These are phyloP conservation scores for Lophius americanus DNA, from an alignment of 2,797 vertebrate species.

Conservation along the genomic window DNA sequence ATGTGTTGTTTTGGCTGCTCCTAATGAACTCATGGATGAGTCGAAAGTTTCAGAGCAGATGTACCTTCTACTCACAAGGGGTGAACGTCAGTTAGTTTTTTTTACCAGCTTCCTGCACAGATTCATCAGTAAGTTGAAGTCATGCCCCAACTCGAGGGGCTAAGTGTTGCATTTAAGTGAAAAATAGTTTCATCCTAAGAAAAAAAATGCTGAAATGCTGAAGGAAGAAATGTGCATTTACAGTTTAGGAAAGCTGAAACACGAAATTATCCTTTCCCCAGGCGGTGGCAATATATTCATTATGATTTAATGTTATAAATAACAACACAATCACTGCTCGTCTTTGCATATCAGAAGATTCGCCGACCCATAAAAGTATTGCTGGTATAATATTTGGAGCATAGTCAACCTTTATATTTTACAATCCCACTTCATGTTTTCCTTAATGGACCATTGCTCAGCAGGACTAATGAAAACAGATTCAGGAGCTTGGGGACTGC, in stretches of 20 bases:
- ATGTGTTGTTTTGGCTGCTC: no score
- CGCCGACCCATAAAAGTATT: constrained; percentile 3
- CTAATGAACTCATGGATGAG: no score
- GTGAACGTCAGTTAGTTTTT: no score
- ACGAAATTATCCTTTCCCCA: constrained; percentile 37
- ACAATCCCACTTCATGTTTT: constrained; percentile 25
- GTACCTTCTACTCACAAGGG: no score
- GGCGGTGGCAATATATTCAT: constrained; percentile 36
- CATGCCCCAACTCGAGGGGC: no score
- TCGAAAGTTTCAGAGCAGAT: no score
- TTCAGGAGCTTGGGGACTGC: constrained; percentile 31
- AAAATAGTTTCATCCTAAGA: neutral
- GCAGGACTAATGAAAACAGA: constrained; percentile 57
- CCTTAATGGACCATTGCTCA: constrained; percentile 48
- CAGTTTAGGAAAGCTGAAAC: no score
- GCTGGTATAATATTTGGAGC: constrained; percentile 5
- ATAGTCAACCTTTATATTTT: constrained; percentile 22
- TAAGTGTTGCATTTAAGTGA: no score
- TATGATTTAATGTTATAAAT: constrained; percentile 49
- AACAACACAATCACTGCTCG: constrained; percentile 11
- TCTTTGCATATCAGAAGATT: constrained; percentile 5
- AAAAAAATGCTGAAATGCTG: no score
- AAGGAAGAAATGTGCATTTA: no score
- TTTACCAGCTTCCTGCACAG: no score
- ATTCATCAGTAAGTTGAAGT: no score